Percentiles rank a stretch among this genome's conserved stretches.
phyloP scores from a whole-genome alignment of 2,888 invertebrate genomes.

The Metallyticus violacea region DNA sequence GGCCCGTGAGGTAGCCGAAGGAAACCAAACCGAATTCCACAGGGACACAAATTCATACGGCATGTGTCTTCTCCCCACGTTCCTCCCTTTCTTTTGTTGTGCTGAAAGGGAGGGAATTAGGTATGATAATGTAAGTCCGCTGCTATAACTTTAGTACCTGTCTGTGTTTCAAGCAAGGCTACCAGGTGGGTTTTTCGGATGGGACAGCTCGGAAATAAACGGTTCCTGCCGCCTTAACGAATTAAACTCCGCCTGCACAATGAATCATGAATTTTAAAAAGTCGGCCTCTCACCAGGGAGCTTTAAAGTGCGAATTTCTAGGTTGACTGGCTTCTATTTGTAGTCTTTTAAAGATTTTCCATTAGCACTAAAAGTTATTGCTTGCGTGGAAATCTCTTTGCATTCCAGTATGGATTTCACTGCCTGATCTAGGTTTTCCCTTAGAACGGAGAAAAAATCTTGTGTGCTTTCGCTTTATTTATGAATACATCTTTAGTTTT shows the following conservation, averaged over 20 bases:
- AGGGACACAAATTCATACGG: conserved; percentile 15
- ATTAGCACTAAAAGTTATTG: neutral
- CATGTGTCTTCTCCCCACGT: neutral
- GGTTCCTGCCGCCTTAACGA: neutral
- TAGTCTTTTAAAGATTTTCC: neutral
- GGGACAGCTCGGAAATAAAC: too few species aligned
- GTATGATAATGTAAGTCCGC: conserved; percentile 15
- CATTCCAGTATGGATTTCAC: too few species aligned
- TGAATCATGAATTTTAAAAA: neutral
- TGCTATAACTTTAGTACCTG: neutral
- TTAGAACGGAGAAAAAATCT: too few species aligned
- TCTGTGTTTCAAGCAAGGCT: neutral
- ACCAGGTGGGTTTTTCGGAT: too few species aligned
- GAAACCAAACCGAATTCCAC: conserved; percentile 13
- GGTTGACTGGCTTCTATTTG: neutral
- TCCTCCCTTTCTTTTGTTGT: neutral
- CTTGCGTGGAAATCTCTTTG: neutral
- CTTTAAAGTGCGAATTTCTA: neutral
- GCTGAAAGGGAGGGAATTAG: conserved; percentile 18
- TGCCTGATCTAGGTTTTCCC: too few species aligned
- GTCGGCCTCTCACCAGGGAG: neutral
- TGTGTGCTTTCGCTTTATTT: too few species aligned
- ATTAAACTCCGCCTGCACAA: neutral
- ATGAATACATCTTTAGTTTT: too few species aligned
- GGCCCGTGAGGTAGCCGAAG: neutral